A percentile compares a stretch with the other conserved stretches of the same genome.
phyloP scores from a whole-genome alignment of 2,888 invertebrate species.

The Orthosia incerta region DNA sequence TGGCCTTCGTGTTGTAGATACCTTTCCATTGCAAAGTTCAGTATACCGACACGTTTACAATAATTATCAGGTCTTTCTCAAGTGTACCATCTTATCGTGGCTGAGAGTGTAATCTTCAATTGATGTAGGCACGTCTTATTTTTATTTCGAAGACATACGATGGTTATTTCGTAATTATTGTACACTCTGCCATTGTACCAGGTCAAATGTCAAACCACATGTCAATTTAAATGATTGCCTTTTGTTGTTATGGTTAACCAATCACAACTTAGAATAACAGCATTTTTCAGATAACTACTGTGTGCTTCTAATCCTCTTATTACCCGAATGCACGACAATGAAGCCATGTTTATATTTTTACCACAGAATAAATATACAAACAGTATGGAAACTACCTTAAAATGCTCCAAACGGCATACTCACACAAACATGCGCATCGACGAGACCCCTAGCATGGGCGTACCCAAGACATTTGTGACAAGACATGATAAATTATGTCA shows the following conservation, averaged over 20 bases:
- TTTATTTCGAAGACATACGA: background rate
- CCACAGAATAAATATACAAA: too few relatives aligned
- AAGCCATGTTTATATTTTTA: too few relatives aligned
- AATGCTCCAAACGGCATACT: too few relatives aligned
- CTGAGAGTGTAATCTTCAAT: constrained; percentile 8
- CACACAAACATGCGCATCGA: too few relatives aligned
- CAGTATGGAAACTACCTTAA: too few relatives aligned
- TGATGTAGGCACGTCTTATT: background rate
- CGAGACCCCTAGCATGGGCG: too few relatives aligned
- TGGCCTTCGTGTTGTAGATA: constrained; percentile 50
- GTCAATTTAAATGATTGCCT: background rate
- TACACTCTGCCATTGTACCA: background rate
- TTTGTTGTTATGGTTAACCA: background rate
- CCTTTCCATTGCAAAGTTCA: constrained; percentile 65
- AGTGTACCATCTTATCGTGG: constrained; percentile 31
- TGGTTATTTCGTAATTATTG: background rate
- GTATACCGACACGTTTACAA: constrained; percentile 56
- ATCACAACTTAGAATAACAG: background rate
- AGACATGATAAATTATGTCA: too few relatives aligned
- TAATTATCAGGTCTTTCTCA: constrained; percentile 55
- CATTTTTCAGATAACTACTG: background rate
- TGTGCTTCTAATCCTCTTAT: too few relatives aligned
- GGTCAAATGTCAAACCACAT: background rate
- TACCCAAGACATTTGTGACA: too few relatives aligned
- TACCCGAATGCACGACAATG: too few relatives aligned